A percentile compares a stretch with the other conserved stretches of the same genome.
phyloP scores from a whole-genome alignment of 1,140 invertebrate genomes.

The Babylonia areolata region DNA sequence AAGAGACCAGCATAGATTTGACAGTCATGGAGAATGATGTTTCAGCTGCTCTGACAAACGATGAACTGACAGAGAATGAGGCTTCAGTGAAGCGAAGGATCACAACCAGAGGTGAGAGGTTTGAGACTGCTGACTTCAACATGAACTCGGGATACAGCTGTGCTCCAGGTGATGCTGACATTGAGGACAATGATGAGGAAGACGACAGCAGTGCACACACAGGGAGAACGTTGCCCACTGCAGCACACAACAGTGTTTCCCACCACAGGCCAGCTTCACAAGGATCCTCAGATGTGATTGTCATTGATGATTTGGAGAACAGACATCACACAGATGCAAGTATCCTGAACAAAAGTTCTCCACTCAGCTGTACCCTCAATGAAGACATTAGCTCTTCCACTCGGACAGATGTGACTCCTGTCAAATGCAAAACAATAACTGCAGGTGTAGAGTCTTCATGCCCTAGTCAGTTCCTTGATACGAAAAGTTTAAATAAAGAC shows the following conservation, averaged over 20 bases:
- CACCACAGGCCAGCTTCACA: neutral
- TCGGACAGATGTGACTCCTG: neutral
- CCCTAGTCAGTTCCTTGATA: neutral
- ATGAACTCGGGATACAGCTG: neutral
- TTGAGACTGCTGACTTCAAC: neutral
- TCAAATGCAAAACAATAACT: neutral
- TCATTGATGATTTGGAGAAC: neutral
- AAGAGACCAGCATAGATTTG: neutral
- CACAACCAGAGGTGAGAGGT: neutral
- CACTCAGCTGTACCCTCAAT: neutral
- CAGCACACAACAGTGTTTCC: neutral
- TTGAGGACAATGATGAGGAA: conserved; percentile 15
- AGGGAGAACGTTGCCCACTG: neutral
- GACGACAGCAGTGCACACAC: neutral
- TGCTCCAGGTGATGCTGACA: neutral
- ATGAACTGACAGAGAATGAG: neutral
- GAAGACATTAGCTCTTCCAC: neutral
- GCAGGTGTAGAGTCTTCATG: neutral
- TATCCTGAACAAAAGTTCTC: neutral
- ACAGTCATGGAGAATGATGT: neutral
- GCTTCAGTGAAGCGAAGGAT: neutral
- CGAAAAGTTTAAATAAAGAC: neutral
- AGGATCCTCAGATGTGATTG: neutral
- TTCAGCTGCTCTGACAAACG: neutral
- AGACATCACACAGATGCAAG: too few relatives aligned